Conservation (phyloP, 2,888 invertebrate species). For the Tineola bisselliella region DNA sequence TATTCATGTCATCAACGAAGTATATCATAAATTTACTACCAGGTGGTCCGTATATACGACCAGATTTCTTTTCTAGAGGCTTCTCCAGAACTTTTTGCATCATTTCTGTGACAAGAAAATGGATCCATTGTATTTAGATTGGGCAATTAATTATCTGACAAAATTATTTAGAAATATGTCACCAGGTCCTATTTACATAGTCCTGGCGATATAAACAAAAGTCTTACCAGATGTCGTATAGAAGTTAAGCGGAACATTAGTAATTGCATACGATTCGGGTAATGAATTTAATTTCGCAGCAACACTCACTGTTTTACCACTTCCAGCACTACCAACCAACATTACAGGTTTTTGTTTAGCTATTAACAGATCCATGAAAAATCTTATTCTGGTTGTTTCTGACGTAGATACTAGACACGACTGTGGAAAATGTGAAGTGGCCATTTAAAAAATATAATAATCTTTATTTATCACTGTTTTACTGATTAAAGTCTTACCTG, state of each 20-base stretch:
- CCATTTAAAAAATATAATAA: no score
- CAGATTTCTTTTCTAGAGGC: constrained; percentile 94
- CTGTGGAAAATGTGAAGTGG: constrained; percentile 56
- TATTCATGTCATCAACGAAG: constrained; percentile 96
- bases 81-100: constrained; percentile 88
- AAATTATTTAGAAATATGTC: neutral
- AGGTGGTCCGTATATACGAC: constrained; percentile 91
- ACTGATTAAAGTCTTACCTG: constrained; percentile 66
- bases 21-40: constrained; percentile 93
- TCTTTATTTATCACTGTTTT: no score
- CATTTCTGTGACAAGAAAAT: constrained; percentile 70
- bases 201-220: neutral
- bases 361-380: constrained; percentile 88
- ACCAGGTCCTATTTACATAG: no score
- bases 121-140: neutral
- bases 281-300: constrained; percentile 81
- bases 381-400: constrained; percentile 87
- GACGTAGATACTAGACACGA: constrained; percentile 86
- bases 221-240: constrained; percentile 85
- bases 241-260: constrained; percentile 94
- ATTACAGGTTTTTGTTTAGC: constrained; percentile 83
- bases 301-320: constrained; percentile 93
- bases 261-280: constrained; percentile 80
- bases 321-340: constrained; percentile 90
- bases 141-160: no score